These are phyloP conservation scores for Drosophila seclusa DNA, from an alignment of 2,888 invertebrate genomes.

Conservation along the genomic window DNA sequence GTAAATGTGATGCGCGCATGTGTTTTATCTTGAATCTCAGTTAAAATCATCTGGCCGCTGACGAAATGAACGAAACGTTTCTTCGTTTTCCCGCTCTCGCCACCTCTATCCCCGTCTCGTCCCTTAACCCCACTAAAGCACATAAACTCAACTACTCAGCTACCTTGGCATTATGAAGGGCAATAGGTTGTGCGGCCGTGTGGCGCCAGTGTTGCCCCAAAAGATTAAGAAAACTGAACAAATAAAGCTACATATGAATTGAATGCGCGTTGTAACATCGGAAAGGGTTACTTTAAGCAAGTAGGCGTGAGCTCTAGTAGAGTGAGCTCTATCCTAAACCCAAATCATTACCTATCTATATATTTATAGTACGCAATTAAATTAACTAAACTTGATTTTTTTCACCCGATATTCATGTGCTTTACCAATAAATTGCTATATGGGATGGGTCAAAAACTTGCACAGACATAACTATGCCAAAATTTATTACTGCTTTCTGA, in stretches of 20 bases:
- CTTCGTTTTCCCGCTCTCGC: slow-evolving; percentile 4
- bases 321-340: neutral
- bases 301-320: neutral
- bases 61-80: slow-evolving; percentile 41
- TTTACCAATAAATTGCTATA: neutral
- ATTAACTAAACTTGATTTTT: neutral
- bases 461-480: neutral
- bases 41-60: slow-evolving; percentile 69
- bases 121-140: slow-evolving; percentile 10
- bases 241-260: neutral
- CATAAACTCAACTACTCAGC: slow-evolving; percentile 21
- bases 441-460: neutral
- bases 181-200: slow-evolving; percentile 71
- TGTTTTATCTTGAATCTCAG: slow-evolving; percentile 80
- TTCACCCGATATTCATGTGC: neutral
- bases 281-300: neutral
- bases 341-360: neutral
- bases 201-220: slow-evolving; percentile 13
- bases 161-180: slow-evolving; percentile 70
- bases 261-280: neutral
- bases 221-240: neutral
- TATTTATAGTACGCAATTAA: neutral
- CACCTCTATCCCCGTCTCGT: neutral
- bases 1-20: slow-evolving; percentile 78
- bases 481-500: neutral